Conservation (phyloP, 2,888 invertebrate genomes). For the Drosophila greeni region DNA sequence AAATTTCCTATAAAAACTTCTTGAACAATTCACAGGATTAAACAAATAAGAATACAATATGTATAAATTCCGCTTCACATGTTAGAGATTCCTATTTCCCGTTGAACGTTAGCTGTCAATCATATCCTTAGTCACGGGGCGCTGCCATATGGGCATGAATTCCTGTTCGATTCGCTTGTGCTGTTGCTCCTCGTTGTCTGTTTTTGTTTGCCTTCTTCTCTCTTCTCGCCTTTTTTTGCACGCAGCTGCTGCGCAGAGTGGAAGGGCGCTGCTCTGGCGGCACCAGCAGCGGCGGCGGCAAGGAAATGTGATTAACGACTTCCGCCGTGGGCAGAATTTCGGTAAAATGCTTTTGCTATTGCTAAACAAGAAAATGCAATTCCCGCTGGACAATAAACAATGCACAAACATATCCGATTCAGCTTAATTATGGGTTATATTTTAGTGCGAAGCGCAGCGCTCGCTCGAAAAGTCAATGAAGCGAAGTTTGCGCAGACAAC, state of each 20-base stretch:
- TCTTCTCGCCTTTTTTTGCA: constrained; percentile 33
- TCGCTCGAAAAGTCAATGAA: constrained; percentile 68
- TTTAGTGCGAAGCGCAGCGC: constrained; percentile 35
- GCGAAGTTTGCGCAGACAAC: constrained; percentile 64
- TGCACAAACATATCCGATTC: constrained; percentile 3
- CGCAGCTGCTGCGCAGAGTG: constrained; percentile 38
- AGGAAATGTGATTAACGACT: constrained; percentile 24
- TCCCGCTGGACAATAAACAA: background rate
- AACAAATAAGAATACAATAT: background rate
- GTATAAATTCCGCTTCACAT: background rate
- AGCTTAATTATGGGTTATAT: constrained; percentile 10
- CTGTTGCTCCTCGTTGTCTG: constrained; percentile 35
- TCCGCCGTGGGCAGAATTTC: constrained; percentile 4
- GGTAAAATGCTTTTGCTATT: background rate
- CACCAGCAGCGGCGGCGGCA: constrained; percentile 1
- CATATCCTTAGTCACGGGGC: constrained; percentile 32
- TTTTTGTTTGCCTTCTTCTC: constrained; percentile 28
- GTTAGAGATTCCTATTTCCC: background rate
- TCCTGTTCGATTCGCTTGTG: constrained; percentile 3
- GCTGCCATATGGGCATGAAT: constrained; percentile 49
- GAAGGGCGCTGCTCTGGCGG: constrained; percentile 24
- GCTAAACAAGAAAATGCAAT: background rate
- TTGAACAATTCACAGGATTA: background rate
- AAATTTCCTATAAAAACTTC: no score
- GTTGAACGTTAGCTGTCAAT: background rate